These are phyloP conservation scores for Schlechtendalia chinensis DNA, from an alignment of 1,140 invertebrate species.

Conservation along the genomic window DNA sequence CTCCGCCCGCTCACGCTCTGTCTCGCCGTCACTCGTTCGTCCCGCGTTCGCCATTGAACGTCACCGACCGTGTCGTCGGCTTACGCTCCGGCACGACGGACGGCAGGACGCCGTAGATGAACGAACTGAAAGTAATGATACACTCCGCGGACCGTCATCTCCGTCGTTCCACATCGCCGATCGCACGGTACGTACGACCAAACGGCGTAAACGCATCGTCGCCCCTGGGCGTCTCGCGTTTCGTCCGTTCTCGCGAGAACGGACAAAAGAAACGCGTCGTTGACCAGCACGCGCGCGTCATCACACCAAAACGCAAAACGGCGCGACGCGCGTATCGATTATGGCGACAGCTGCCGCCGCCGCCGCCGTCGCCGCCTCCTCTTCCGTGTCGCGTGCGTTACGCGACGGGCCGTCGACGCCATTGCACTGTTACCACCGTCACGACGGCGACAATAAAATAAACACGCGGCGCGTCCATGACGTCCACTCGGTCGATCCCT, in stretches of 20 bases:
- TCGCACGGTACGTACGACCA: neutral
- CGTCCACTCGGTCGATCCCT: neutral
- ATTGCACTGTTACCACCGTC: neutral
- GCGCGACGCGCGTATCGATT: constrained; percentile 4
- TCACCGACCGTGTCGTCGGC: too few relatives aligned
- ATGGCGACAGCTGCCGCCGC: neutral
- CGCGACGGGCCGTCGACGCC: neutral
- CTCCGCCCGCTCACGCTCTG: too few relatives aligned
- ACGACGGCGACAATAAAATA: neutral
- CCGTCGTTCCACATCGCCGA: neutral
- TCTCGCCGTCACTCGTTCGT: too few relatives aligned
- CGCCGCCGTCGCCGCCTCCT: neutral
- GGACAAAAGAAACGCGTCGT: neutral
- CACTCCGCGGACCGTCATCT: neutral
- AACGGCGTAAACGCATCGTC: neutral
- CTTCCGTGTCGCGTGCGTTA: too few relatives aligned
- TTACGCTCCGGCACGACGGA: neutral
- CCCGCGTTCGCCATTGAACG: too few relatives aligned
- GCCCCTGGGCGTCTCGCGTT: too few relatives aligned
- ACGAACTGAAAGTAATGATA: neutral
- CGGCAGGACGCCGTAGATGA: neutral
- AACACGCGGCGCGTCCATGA: neutral
- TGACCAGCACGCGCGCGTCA: neutral
- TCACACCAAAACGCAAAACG: too few relatives aligned
- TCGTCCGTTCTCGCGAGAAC: neutral